These are phyloP conservation scores for Amphipyra tragopoginis DNA, from an alignment of 2,888 invertebrate species.

Conservation along the genomic window DNA sequence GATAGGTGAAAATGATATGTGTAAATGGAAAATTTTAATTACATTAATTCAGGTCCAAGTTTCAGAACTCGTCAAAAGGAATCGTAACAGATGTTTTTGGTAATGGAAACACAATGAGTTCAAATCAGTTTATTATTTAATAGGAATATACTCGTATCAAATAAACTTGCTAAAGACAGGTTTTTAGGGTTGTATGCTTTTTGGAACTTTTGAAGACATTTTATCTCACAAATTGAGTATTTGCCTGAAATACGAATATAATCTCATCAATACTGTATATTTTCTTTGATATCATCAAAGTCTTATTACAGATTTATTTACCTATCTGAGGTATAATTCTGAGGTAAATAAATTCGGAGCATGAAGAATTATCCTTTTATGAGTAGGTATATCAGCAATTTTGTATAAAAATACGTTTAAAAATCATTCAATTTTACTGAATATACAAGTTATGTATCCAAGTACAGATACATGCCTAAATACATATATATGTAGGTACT, in stretches of 20 bases:
- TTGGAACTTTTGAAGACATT: conserved; percentile 21
- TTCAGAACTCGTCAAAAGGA: conserved; percentile 7
- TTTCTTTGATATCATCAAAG: conserved; percentile 41
- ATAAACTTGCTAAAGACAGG: too few species aligned
- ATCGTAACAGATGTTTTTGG: conserved; percentile 13
- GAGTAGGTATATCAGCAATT: conserved; percentile 7
- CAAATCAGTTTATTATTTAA: conserved; percentile 24
- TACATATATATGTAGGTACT: too few species aligned
- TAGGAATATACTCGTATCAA: too few species aligned
- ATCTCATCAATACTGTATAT: conserved; percentile 37
- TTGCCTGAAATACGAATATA: conserved; percentile 24
- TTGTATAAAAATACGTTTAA: conserved; percentile 1
- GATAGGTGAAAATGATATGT: neutral
- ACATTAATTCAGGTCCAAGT: too few species aligned
- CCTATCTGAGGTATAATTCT: conserved; percentile 35
- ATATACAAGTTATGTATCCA: neutral
- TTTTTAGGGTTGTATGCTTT: conserved; percentile 16
- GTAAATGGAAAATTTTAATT: neutral
- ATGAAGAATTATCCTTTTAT: conserved; percentile 31
- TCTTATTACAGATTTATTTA: conserved; percentile 49
- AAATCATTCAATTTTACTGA: conserved; percentile 10
- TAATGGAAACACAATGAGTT: conserved; percentile 26
- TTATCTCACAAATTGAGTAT: conserved; percentile 4
- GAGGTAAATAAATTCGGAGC: conserved; percentile 19
- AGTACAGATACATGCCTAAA: too few species aligned